A percentile compares a stretch with the other conserved stretches of the same genome.
Conservation (phyloP, 2,797 vertebrate species). For the Hylomyscus alleni region DNA sequence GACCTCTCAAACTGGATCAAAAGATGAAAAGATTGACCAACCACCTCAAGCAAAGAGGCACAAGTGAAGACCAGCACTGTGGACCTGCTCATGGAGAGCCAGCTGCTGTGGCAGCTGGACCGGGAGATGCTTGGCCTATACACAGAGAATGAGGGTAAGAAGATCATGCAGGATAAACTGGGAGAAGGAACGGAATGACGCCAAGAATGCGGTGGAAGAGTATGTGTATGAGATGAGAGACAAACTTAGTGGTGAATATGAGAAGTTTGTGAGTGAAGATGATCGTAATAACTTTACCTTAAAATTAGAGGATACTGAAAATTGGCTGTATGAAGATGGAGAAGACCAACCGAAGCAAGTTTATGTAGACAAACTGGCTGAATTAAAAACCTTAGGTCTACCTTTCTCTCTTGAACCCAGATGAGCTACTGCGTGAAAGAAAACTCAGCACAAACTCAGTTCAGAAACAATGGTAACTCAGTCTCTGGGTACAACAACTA, state of each 20-base stretch:
- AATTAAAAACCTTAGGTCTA: conserved; percentile 90
- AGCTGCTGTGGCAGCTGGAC: conserved; percentile 95
- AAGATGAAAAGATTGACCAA: conserved; percentile 97
- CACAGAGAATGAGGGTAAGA: conserved; percentile 99
- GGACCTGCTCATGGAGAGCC: conserved; percentile 96
- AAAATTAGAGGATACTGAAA: conserved; percentile 98
- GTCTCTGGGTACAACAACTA: no score
- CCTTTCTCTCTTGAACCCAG: no score
- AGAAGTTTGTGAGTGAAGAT: conserved; percentile 95
- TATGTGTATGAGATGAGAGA: conserved; percentile 99
- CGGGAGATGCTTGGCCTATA: conserved; percentile 94
- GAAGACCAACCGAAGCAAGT: conserved; percentile 99
- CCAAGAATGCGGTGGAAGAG: conserved; percentile 98
- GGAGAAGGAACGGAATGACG: conserved; percentile 98
- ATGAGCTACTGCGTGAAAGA: no score
- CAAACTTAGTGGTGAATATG: conserved; percentile 93
- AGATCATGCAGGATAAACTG: conserved; percentile 99
- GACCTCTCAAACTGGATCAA: conserved; percentile 93
- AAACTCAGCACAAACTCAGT: no score
- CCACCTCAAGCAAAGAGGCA: conserved; percentile 97
- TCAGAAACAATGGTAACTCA: no score
- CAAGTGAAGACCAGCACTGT: conserved; percentile 99
- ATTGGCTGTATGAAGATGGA: conserved; percentile 98
- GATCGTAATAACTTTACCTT: conserved; percentile 95
- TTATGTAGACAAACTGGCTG: conserved; percentile 96